Evolutionary conservation across 1,140 invertebrate genomes (phyloP), one percentile per base, ranked within the genome.

Genomic region (Stegodyphus dumicola): DNA sequence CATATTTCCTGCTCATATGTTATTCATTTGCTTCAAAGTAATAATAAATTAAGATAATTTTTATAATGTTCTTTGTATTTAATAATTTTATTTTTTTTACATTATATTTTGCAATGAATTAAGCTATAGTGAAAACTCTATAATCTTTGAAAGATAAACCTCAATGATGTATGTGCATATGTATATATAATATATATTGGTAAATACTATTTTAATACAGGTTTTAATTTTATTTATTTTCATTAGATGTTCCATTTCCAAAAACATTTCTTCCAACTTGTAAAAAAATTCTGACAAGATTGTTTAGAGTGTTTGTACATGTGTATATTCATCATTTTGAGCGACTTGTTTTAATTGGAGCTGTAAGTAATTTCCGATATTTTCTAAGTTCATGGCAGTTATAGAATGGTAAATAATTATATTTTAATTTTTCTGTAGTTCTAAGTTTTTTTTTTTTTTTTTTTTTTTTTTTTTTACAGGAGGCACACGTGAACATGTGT

Each of bases 251-350:
- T 85, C 95, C 96, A 73, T 98, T 98, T 92, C 97, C 97, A 15
- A 96, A 95, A 90, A 94, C 95, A 76, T 98, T 97, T 91, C 91
- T 92, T 13, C 90, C 91, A 64, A 91, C 95, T 5, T 96, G 96
- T 89, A 95, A 95, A 89, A 98, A 98, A 91, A 97, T 98, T 87
- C 91, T 98, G 69, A 97, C 96, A 0, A 92, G 97, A 84, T 91
- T 98, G 15, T 98, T 97, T 90, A 92, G 97, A 88, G 96, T 98
- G 2, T 98, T 98, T 92, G 97, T 98, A 2, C 97, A 98, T 91
- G 96, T 98, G 18, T 98, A 98, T 89, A 98, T 98, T 87, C 97
- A 98, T 91, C 97, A 98, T 91, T 98, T 98, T 92, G 96, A 98
- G 90, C 93, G 95, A 89, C 93, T 98, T 87, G 94, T 96, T 56